phyloP scores from a whole-genome alignment of 2,888 invertebrate species.

The Blastobasis lacticolella region DNA sequence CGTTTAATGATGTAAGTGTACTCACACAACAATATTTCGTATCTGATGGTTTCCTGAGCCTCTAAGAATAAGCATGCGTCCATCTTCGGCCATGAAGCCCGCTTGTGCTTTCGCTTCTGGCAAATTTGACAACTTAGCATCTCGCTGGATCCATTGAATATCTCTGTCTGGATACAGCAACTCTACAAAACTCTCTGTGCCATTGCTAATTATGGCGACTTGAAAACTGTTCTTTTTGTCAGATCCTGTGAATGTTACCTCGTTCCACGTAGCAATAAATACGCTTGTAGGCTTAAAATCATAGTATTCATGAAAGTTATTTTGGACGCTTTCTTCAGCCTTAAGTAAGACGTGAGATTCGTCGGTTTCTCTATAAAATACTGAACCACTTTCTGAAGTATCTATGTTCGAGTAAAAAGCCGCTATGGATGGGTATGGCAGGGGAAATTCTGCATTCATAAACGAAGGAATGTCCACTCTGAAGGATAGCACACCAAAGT shows the following conservation, averaged over 20 bases:
- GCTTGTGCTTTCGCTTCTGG: constrained; percentile 95
- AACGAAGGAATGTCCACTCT: constrained; percentile 90
- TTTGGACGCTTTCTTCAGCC: constrained; percentile 81
- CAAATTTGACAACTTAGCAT: constrained; percentile 81
- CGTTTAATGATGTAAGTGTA: constrained; percentile 7
- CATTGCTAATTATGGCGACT: constrained; percentile 78
- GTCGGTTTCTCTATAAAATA: constrained; percentile 82
- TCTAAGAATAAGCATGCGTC: constrained; percentile 81
- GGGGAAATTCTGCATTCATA: constrained; percentile 90
- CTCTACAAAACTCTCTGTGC: constrained; percentile 87
- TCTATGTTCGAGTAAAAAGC: constrained; percentile 95
- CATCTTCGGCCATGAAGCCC: constrained; percentile 91
- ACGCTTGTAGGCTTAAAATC: constrained; percentile 85
- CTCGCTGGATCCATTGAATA: constrained; percentile 93
- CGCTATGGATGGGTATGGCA: constrained; percentile 91
- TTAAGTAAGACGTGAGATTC: constrained; percentile 75
- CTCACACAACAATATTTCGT: constrained; percentile 84
- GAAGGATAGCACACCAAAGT: constrained; percentile 92
- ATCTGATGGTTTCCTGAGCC: constrained; percentile 95
- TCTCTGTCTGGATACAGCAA: constrained; percentile 91
- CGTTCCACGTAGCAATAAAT: constrained; percentile 93
- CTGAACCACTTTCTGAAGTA: constrained; percentile 79
- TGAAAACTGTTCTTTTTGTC: constrained; percentile 93
- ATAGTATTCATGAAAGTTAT: constrained; percentile 80
- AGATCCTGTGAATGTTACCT: constrained; percentile 86